Evolutionary conservation across 2,797 vertebrate species (phyloP).

Genomic region (Cyclura pinguis): DNA sequence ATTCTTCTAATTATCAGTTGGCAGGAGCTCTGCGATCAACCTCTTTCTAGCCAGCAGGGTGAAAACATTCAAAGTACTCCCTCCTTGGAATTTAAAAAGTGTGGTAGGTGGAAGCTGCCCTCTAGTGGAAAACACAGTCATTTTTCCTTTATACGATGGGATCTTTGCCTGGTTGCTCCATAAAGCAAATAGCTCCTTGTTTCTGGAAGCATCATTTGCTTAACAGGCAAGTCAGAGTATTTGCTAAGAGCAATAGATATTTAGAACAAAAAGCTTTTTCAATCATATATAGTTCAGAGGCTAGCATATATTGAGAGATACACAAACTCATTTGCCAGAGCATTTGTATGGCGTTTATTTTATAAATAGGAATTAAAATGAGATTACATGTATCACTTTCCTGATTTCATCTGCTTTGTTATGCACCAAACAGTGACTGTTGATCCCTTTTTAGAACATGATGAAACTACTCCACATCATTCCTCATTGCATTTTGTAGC

Average conservation of each 20-base stretch:
- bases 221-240: not conserved
- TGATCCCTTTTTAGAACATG: not conserved
- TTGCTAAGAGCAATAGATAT: slow-evolving; percentile 18
- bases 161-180: not conserved
- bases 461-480: not conserved
- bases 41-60: not conserved
- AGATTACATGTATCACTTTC: not conserved
- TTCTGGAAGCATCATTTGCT: not conserved
- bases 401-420: not conserved
- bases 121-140: slow-evolving; percentile 75
- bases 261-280: not conserved
- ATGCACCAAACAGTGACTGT: not conserved
- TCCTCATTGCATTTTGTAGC: not conserved
- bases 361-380: not conserved
- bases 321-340: not conserved
- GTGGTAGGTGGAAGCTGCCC: slow-evolving; percentile 71
- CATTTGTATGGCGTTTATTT: not conserved
- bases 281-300: not conserved
- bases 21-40: not conserved
- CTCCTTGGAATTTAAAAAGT: not conserved
- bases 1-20: not conserved
- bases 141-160: not conserved
- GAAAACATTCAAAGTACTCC: not conserved
- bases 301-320: not conserved
- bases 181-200: not conserved